phyloP scores from a whole-genome alignment of 2,113 vertebrate genomes.

The Phocoena sinus region DNA sequence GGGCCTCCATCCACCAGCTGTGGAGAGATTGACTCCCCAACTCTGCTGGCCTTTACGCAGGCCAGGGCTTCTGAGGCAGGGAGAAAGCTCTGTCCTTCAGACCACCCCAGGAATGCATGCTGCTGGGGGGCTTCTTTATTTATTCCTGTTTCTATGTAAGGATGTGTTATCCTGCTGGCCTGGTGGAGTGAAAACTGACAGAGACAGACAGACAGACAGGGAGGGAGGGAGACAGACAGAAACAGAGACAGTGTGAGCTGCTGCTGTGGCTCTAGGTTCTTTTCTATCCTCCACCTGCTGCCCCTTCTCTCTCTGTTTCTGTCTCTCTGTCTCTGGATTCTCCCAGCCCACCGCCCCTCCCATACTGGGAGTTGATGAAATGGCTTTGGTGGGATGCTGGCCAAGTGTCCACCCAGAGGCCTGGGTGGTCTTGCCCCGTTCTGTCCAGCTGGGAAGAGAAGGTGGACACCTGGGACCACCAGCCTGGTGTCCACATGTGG shows the following conservation, averaged over 20 bases:
- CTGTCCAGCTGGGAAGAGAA: not conserved
- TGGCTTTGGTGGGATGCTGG: not conserved
- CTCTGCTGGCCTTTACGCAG: not conserved
- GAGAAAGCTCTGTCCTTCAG: not conserved
- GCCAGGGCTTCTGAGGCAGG: not conserved
- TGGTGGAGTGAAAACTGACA: not conserved
- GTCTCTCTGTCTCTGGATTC: too few species aligned
- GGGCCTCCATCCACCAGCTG: not conserved
- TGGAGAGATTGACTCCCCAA: not conserved
- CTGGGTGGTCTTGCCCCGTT: not conserved
- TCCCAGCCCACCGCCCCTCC: not conserved
- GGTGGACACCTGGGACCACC: not conserved
- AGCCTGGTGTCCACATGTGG: too few species aligned
- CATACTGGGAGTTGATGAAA: too few species aligned
- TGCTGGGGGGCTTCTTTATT: not conserved
- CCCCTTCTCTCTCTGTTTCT: not conserved
- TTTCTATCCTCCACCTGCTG: not conserved
- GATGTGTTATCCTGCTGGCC: not conserved
- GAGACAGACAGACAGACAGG: not conserved
- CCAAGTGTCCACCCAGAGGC: not conserved
- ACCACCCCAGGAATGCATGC: not conserved
- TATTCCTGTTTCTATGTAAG: not conserved
- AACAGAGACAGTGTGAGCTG: not conserved
- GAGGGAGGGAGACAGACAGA: not conserved
- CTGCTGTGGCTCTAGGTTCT: not conserved